Evolutionary conservation across 2,888 invertebrate species (phyloP).

Genomic region (Pseudeuparius sepicola): DNA sequence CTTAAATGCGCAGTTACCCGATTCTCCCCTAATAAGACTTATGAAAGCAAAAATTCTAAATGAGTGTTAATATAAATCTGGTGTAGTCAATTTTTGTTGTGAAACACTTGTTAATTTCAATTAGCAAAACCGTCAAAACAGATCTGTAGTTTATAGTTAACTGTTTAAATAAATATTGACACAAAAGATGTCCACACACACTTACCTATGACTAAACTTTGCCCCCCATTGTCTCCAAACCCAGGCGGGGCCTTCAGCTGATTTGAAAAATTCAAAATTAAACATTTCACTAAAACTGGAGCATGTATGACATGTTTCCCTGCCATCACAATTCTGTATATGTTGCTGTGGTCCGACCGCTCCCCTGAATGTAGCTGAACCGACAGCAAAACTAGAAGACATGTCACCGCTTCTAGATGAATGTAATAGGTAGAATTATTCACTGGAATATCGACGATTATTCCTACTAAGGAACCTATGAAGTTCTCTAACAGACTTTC

Average conservation of each 20-base stretch:
- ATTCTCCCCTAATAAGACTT: too few species aligned
- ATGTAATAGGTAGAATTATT: conserved; percentile 76
- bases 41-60: too few species aligned
- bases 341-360: conserved; percentile 54
- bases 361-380: conserved; percentile 70
- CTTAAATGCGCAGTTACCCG: too few species aligned
- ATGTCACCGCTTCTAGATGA: conserved; percentile 81
- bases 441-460: conserved; percentile 74
- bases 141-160: too few species aligned
- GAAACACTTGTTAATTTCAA: too few species aligned
- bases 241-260: conserved; percentile 59
- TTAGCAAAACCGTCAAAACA: too few species aligned
- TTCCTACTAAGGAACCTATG: conserved; percentile 64
- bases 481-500: conserved; percentile 54
- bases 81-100: too few species aligned
- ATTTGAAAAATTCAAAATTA: conserved; percentile 65
- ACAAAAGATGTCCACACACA: conserved; percentile 40
- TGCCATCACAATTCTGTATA: conserved; percentile 60
- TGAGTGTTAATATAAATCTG: too few species aligned
- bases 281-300: conserved; percentile 65
- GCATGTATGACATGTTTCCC: conserved; percentile 65
- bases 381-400: conserved; percentile 76
- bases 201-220: conserved; percentile 70
- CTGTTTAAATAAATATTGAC: conserved; percentile 6
- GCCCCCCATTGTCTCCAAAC: conserved; percentile 47